Evolutionary conservation across 1,140 invertebrate genomes (phyloP), one percentile per base, ranked within the genome.

Genomic region (Portunus trituberculatus): DNA sequence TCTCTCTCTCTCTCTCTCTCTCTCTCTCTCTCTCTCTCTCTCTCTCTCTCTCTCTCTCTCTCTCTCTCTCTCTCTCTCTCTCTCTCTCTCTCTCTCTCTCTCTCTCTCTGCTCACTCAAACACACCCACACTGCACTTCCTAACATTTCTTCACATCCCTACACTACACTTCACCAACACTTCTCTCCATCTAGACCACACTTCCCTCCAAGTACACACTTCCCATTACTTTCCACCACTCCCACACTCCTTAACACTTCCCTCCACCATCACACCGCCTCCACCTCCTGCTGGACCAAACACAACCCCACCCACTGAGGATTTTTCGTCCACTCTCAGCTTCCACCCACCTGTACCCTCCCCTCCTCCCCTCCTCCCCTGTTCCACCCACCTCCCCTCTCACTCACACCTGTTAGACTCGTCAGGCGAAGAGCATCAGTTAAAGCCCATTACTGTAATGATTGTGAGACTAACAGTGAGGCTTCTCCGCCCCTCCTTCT

Each of bases 401-500:
- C 91, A 25, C 82, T 48, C 45, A 46, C 84, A 93, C 84, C 86
- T 89, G 83, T 48, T 88, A 93, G 92, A 20, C 82, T 93, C 92
- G 92, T 93, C 92, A 93, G 76, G 82, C 76, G 39, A 83, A 46
- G 92, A 93, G 92, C 82, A 93, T 93, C 92, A 93, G 92, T 93
- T 93, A 84, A 93, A 93, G 92, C 32, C 92, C 92, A 93, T 93
- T 93, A 93, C 92, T 84, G 84, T 93, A 93, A 93, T 89, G 87
- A 94, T 32, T 48, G 48, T 28, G 14, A 67, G 84, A n/a, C 48
- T 28, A 67, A 94, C 28, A 48, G 76, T 32, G 48, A 76, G 48
- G 48, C 52, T 48, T 94, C 31, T 16, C 32, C 39, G 28, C 48
- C 16, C 25, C 20, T 94, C 46, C 31, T 48, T 67, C 86, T 25